These are phyloP conservation scores for Trematocara nigrifrons DNA, from an alignment of 2,113 vertebrate species.

Conservation along the genomic window DNA sequence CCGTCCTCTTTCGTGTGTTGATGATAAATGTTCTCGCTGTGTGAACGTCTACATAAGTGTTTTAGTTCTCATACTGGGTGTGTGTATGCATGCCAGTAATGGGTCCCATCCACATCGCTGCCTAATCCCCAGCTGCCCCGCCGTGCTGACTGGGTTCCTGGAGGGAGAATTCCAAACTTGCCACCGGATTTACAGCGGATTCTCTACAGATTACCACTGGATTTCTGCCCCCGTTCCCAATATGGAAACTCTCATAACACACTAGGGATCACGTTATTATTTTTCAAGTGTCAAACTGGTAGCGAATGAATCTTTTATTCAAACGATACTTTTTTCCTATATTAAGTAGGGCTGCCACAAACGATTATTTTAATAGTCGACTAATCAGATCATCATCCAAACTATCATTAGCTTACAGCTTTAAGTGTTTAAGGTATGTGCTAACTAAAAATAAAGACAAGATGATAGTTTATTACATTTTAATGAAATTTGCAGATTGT, in stretches of 20 bases:
- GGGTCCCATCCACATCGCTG: slow-evolving; percentile 60
- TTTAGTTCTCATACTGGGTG: background rate
- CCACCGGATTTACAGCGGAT: slow-evolving; percentile 65
- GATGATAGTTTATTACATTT: too few relatives aligned
- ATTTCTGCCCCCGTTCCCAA: slow-evolving; percentile 41
- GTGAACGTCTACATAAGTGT: background rate
- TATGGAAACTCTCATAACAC: background rate
- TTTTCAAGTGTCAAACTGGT: background rate
- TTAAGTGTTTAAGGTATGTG: too few relatives aligned
- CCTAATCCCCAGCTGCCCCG: slow-evolving; percentile 68
- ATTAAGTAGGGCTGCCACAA: background rate
- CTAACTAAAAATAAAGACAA: too few relatives aligned
- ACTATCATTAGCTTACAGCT: too few relatives aligned
- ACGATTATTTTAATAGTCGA: too few relatives aligned
- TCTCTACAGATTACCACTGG: slow-evolving; percentile 52
- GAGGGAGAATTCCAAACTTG: slow-evolving; percentile 62
- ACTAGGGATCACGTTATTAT: background rate
- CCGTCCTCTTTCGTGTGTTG: background rate
- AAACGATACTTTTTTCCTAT: background rate
- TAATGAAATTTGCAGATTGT: too few relatives aligned
- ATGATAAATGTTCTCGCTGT: background rate
- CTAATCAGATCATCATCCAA: too few relatives aligned
- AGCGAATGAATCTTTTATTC: background rate
- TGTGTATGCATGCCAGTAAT: slow-evolving; percentile 13
- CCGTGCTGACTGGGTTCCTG: slow-evolving; percentile 55